Base-by-base conservation (phyloP, 2,797 vertebrate genomes). In the Falco columbarius region DNA sequence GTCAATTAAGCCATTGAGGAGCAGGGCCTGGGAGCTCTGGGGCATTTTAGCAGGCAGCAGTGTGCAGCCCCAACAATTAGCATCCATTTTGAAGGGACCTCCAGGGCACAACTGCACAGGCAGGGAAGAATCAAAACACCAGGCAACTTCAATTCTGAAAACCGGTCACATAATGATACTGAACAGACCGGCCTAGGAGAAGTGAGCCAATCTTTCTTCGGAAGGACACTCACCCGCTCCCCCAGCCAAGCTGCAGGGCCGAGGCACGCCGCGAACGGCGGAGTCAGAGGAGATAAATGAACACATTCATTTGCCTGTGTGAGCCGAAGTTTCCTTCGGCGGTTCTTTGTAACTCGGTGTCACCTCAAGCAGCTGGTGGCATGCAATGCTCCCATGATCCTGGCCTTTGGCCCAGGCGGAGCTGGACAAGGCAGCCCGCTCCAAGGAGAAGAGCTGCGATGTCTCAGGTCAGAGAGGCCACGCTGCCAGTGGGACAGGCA, bases 1-100 rank as follows among this genome's bases (percentile, higher is more conserved):
- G 99, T 99, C 99, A 99, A 99, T 99, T 99, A 98, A 99, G 98
- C 97, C 98, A 98, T 98, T 99, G 99, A 99, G 99, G 99, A 99
- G 99, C 99, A 98, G 99, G 99, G 98, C 98, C 98, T 98, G 95
- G 90, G 97, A 98, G 98, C 99, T 99, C 99, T 94, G 98, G 98
- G 99, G 99, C 99, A 98, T 98, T 98, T 96, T 97, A 98, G 97
- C 98, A 98, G 98, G 98, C 99, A 98, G 98, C 99, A 98, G 98
- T 97, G 98, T 98, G 98, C 99, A 99, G 99, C 98, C 99, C 98
- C 98, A 97, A 98, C 99, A 99, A 99, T 99, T 99, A 99, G 99
- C 98, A 99, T 99, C 99, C 98, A 99, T 98, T 99, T 99, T 98
- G 98, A 98, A 98, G 97, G 98, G 99, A 99, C 99, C 99, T 99